Base-by-base conservation (phyloP, 2,797 vertebrate genomes). In the Lagodon rhomboides region DNA sequence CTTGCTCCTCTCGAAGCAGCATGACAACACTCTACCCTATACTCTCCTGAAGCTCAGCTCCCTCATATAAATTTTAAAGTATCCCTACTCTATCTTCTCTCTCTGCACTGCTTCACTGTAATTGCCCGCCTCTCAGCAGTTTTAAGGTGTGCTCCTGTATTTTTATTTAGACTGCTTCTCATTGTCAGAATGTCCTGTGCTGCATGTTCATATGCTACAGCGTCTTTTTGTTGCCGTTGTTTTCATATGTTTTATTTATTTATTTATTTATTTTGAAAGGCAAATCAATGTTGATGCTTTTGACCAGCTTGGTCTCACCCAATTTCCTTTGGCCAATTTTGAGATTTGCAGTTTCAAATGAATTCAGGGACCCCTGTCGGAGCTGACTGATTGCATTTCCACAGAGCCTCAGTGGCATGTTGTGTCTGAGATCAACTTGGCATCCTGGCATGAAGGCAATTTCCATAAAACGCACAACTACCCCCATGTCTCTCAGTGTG, bases 381-480 rank as follows among this genome's bases (percentile, higher is more conserved):
- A 83, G 89, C 84, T 67, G 80, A 85, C 74, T 89, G 92, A 94
- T 93, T 93, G 85, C 83, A 79, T 93, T 94, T 93, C 90, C 90
- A 91, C 87, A 85, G 89, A 88, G 85, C 79, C 79, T 75, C 85
- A 80, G 84, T 71, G 75, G 68, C 84, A 72, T 82, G 88, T 93
- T 88, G 89, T 84, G 79, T 67, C 83, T 85, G 89, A 89, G 79
- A 87, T 88, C 89, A 89, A 81, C 85, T 84, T 88, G 89, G 85
- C 86, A 75, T 87, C 72, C 85, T 88, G 85, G 88, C 76, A 91
- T 79, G 85, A 85, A 88, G 54, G 77, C 86, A 87, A 91, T 93
- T 92, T 92, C 83, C 84, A 94, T 88, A 87, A 92, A 91, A 84
- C 58, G 22, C 77, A 82, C 65, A 87, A 89, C 85, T 90, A 80